Evolutionary conservation across 2,888 invertebrate genomes (phyloP), one percentile per base, ranked within the genome.

Genomic region (Autographa pulchrina): DNA sequence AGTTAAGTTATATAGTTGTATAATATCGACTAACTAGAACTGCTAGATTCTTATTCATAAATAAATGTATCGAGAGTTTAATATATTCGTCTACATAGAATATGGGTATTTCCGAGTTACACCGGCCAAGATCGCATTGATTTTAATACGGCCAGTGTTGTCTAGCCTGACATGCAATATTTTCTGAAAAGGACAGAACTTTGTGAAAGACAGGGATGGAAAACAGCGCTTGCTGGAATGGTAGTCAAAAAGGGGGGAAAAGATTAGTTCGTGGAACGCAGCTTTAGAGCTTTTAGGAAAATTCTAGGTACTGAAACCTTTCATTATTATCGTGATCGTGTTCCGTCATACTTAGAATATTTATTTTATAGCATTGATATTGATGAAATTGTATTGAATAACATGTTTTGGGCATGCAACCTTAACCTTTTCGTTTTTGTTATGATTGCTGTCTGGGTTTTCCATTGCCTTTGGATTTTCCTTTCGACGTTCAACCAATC

Each of bases 81-180:
- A 43, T 43, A 43, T 16, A n/a, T 48, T 48, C n/a, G 2, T 48
- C n/a, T 48, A 38, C 18, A 13, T 8, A 43, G 14, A 65, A 58
- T 43, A 31, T 31, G 38, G 25, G 54, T n/a, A 25, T 65, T 58
- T 18, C 56, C 65, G 16, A n/a, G 35, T 25, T 8, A 52, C n/a
- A 38, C 11, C 31, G 9, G 48, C 48, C 31, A 48, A 62, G 25
- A 62, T 16, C 8, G 16, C 31, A 31, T 62, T 48, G 48, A 48
- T 62, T 48, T 48, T 56, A 56, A 25, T 25, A 25, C 25, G 25
- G 54, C 20, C 54, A n/a, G 54, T 56, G 20, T 56, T 13, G 54
- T 56, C 20, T 25, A 56, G 54, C n/a, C 48, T 13, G 54, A 56
- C 54, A 6, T 20, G 54, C 54, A 56, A 56, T 38, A 38, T 56